Evolutionary conservation across 2,797 vertebrate species (phyloP).

Genomic region (Acanthurus tractus): DNA sequence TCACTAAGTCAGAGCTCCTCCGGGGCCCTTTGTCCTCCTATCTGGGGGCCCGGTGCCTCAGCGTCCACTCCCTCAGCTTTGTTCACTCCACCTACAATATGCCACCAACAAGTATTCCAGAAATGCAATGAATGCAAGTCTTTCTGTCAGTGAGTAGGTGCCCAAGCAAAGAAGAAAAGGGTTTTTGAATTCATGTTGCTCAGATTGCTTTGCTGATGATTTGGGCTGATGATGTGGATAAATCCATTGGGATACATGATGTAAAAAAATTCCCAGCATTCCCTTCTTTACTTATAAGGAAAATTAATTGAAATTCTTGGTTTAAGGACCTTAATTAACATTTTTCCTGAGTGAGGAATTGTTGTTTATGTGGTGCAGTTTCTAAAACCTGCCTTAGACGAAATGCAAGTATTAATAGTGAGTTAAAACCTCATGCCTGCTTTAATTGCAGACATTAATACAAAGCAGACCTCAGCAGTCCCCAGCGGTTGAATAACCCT

Average conservation of each 20-base stretch:
- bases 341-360: not conserved
- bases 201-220: constrained; percentile 46
- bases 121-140: constrained; percentile 77
- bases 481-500: constrained; percentile 1
- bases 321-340: constrained; percentile 20
- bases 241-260: constrained; percentile 30
- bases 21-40: constrained; percentile 65
- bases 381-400: constrained; percentile 16
- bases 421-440: constrained; percentile 45
- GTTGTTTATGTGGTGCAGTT: constrained; percentile 9
- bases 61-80: constrained; percentile 76
- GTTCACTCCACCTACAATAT: constrained; percentile 79
- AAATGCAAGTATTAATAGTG: constrained; percentile 1
- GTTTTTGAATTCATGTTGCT: constrained; percentile 55
- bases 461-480: constrained; percentile 29
- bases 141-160: constrained; percentile 72
- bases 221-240: constrained; percentile 36
- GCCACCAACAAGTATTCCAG: constrained; percentile 81
- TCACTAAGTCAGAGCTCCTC: constrained; percentile 66
- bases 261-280: constrained; percentile 1
- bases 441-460: constrained; percentile 15
- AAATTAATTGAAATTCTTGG: not conserved
- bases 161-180: constrained; percentile 66
- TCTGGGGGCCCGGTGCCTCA: constrained; percentile 72
- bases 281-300: not conserved